A percentile compares a stretch with the other conserved stretches of the same genome.
These are phyloP conservation scores for Myrmecophaga tridactyla DNA, from an alignment of 2,113 vertebrate species.

Conservation along the genomic window DNA sequence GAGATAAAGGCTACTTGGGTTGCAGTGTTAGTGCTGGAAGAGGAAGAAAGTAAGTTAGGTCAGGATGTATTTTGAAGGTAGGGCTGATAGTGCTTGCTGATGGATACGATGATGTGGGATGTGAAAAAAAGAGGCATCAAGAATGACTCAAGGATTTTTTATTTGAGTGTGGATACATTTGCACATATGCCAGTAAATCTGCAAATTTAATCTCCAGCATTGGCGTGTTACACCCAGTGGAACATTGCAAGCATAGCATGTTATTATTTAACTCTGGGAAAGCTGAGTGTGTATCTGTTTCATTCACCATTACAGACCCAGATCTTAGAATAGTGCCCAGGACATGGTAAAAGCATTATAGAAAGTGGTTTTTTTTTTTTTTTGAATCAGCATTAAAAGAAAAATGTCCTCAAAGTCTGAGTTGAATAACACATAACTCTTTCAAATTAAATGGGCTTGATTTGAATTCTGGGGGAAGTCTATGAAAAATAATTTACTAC, in stretches of 20 bases:
- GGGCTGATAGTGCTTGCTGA: not conserved
- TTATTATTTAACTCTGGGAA: not conserved
- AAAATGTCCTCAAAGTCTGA: not conserved
- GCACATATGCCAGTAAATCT: not conserved
- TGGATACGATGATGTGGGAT: not conserved
- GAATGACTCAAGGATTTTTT: not conserved
- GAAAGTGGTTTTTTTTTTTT: too few species aligned
- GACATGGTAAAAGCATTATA: not conserved
- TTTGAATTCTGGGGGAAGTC: conserved; percentile 18
- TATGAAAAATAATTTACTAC: conserved; percentile 43
- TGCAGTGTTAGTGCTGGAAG: not conserved
- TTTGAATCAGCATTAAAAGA: not conserved
- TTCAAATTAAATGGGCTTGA: conserved; percentile 8
- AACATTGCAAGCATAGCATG: rapidly evolving
- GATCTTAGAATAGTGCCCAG: not conserved
- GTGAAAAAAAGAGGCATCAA: not conserved
- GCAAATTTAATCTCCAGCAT: not conserved
- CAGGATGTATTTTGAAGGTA: not conserved
- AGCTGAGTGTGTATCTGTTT: rapidly evolving
- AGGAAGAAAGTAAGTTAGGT: not conserved
- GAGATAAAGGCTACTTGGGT: not conserved
- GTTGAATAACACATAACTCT: not conserved
- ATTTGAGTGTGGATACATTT: not conserved
- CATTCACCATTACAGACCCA: rapidly evolving
- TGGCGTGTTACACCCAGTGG: not conserved